phyloP scores from a whole-genome alignment of 2,113 vertebrate species.

The Chaenocephalus aceratus region DNA sequence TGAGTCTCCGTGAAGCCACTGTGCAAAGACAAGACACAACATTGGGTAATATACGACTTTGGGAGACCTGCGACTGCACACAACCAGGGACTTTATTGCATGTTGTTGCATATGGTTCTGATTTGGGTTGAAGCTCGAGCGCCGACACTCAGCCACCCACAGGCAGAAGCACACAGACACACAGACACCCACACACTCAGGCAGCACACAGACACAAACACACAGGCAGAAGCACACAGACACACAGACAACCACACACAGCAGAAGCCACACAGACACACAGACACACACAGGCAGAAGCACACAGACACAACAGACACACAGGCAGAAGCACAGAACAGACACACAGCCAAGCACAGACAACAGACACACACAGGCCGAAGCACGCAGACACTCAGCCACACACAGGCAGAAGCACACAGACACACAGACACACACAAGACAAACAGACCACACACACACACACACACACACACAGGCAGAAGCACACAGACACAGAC shows the following conservation, averaged over 20 bases:
- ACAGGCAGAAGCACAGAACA: too few species aligned
- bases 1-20: conserved; percentile 44
- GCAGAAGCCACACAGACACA: too few species aligned
- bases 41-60: conserved; percentile 70
- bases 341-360: too few species aligned
- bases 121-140: conserved; percentile 59
- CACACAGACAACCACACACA: too few species aligned
- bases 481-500: neutral
- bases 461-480: too few species aligned
- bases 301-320: too few species aligned
- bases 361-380: too few species aligned
- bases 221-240: neutral
- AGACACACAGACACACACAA: too few species aligned
- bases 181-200: conserved; percentile 27
- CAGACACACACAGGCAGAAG: too few species aligned
- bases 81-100: conserved; percentile 61
- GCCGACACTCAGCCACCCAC: conserved; percentile 49
- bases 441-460: too few species aligned
- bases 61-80: conserved; percentile 64
- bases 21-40: conserved; percentile 73
- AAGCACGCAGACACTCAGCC: too few species aligned
- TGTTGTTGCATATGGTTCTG: conserved; percentile 71
- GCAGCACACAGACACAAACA: neutral
- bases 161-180: conserved; percentile 19
- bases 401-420: too few species aligned